These are phyloP conservation scores for Epistrophe grossulariae DNA, from an alignment of 2,888 invertebrate genomes.

Conservation along the genomic window DNA sequence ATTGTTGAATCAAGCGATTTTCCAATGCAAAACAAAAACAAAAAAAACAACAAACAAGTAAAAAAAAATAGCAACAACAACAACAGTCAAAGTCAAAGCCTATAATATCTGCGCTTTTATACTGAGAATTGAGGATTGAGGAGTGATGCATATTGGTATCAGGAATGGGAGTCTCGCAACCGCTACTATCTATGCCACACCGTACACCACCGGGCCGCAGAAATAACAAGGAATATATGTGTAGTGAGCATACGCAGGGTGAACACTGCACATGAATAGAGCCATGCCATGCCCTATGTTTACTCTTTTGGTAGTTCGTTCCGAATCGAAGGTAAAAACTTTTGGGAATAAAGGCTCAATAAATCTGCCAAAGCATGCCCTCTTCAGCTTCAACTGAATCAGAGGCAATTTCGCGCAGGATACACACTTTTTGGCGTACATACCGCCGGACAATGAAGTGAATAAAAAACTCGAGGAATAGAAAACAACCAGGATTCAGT, in stretches of 20 bases:
- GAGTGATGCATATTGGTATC: constrained; percentile 33
- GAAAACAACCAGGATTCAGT: constrained; percentile 34
- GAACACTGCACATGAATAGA: constrained; percentile 38
- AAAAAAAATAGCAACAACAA: constrained; percentile 75
- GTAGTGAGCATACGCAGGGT: constrained; percentile 17
- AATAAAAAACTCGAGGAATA: constrained; percentile 32
- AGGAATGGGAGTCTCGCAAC: constrained; percentile 53
- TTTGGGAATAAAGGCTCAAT: constrained; percentile 52
- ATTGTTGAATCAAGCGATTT: constrained; percentile 71
- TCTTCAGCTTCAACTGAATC: constrained; percentile 27
- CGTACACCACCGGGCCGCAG: constrained; percentile 22
- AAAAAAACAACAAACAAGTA: constrained; percentile 30
- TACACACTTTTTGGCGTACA: constrained; percentile 66
- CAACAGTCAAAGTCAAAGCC: constrained; percentile 64
- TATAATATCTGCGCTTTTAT: constrained; percentile 1
- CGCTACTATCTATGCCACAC: constrained; percentile 38
- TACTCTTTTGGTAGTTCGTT: constrained; percentile 50
- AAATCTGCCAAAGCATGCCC: constrained; percentile 60
- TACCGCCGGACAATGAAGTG: not conserved
- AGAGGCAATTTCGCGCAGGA: constrained; percentile 71
- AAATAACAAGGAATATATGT: constrained; percentile 58
- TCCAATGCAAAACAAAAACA: constrained; percentile 43
- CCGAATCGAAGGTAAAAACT: constrained; percentile 67
- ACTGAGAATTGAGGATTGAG: not conserved
- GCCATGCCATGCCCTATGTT: constrained; percentile 46